Percentiles rank a stretch among this genome's conserved stretches.
Evolutionary conservation across 2,888 invertebrate species (phyloP).

Genomic region (Hyles lineata): DNA sequence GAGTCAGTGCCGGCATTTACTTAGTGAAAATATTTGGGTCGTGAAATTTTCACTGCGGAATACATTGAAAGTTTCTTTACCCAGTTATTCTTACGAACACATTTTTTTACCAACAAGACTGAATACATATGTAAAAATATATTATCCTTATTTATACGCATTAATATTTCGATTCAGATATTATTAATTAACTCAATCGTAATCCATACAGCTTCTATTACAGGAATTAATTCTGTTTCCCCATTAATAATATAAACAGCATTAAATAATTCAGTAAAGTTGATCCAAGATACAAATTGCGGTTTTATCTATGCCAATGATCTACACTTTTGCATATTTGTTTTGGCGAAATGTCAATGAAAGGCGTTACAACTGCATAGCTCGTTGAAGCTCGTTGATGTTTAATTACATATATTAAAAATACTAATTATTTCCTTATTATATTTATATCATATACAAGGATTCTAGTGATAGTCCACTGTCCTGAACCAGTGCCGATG

Average conservation of each 20-base stretch:
- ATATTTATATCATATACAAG: too few relatives aligned
- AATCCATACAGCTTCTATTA: neutral
- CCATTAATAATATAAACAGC: neutral
- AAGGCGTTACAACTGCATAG: neutral
- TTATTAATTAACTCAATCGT: neutral
- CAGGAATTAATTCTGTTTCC: neutral
- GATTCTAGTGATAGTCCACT: too few relatives aligned
- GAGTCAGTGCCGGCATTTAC: neutral
- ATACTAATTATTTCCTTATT: too few relatives aligned
- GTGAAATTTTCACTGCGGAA: neutral
- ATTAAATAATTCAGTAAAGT: neutral
- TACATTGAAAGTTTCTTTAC: too few relatives aligned
- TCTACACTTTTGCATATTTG: neutral
- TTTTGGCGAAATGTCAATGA: conserved; percentile 4
- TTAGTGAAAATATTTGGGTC: neutral
- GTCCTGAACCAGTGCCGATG: too few relatives aligned
- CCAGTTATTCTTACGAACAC: too few relatives aligned
- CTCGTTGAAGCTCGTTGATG: neutral
- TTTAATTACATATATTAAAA: neutral
- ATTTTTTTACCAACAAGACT: too few relatives aligned
- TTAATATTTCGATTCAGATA: too few relatives aligned
- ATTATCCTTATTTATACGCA: too few relatives aligned
- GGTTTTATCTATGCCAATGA: conserved; percentile 2
- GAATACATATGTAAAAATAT: too few relatives aligned
- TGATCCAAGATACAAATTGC: conserved; percentile 1